Evolutionary conservation across 1,140 invertebrate species (phyloP).

Genomic region (Drosophila neocordata): DNA sequence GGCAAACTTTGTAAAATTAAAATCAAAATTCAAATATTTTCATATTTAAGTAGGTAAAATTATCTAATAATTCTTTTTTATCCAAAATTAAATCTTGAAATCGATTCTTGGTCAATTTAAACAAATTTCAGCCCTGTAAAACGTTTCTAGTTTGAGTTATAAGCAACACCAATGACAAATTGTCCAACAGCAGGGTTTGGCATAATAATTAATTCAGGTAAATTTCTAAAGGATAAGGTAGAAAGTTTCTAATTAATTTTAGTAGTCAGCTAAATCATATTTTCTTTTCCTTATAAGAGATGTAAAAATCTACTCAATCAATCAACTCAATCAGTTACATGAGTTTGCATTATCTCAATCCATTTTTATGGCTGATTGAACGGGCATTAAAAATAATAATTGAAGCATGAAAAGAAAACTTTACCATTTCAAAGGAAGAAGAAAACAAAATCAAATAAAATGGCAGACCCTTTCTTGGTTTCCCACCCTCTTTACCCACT

Average conservation of each 20-base stretch:
- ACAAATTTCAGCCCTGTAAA: not conserved
- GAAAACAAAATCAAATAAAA: slow-evolving; percentile 33
- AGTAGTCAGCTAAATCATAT: not conserved
- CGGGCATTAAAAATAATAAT: slow-evolving; percentile 3
- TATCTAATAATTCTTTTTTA: no score
- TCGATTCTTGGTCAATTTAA: not conserved
- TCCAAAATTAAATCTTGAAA: no score
- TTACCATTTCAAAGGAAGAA: not conserved
- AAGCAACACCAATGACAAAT: not conserved
- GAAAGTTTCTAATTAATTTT: not conserved
- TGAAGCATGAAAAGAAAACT: not conserved
- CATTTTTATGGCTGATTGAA: not conserved
- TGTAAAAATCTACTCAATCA: not conserved
- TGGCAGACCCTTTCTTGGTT: slow-evolving; percentile 44
- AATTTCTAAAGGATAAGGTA: not conserved
- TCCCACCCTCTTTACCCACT: not conserved
- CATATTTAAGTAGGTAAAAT: no score
- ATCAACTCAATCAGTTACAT: not conserved
- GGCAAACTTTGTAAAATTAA: no score
- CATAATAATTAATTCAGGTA: not conserved
- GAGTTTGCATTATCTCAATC: not conserved
- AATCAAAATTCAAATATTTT: no score
- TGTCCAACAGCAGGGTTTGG: not conserved
- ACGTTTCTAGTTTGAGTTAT: not conserved
- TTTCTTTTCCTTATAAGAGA: not conserved